Percentiles rank a stretch among this genome's conserved stretches.
Conservation (phyloP, 2,797 vertebrate genomes). For the Smutsia gigantea region DNA sequence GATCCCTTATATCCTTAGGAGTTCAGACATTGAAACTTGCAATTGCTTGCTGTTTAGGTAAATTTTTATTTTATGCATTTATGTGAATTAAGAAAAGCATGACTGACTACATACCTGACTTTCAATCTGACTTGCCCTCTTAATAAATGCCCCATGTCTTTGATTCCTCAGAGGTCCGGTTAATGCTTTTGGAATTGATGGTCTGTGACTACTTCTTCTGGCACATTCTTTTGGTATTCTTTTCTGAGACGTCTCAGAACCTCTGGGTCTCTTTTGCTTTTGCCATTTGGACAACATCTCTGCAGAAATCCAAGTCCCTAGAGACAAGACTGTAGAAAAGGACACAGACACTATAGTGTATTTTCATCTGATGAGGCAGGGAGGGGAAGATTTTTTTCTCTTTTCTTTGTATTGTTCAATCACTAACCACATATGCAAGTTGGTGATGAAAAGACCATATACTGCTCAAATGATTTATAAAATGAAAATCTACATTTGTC, state of each 20-base stretch:
- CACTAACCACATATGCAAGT: not conserved
- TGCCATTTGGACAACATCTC: not conserved
- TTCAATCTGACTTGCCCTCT: slow-evolving; percentile 32
- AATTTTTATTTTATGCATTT: not conserved
- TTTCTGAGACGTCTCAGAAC: not conserved
- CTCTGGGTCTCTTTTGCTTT: slow-evolving; percentile 37
- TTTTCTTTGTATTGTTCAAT: not conserved
- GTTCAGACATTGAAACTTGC: not conserved
- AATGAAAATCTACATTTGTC: slow-evolving; percentile 10
- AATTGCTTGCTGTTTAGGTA: not conserved
- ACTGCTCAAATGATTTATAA: slow-evolving; percentile 12
- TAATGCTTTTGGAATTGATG: slow-evolving; percentile 54
- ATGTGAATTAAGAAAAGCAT: not conserved
- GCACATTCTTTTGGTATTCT: not conserved
- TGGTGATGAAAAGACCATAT: not conserved
- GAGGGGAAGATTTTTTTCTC: not conserved
- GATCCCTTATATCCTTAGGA: not conserved
- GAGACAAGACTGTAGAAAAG: not conserved
- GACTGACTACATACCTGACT: not conserved
- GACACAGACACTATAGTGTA: not conserved
- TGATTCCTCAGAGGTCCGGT: not conserved
- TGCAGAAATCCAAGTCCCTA: not conserved
- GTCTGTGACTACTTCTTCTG: slow-evolving; percentile 39
- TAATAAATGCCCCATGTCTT: slow-evolving; percentile 47
- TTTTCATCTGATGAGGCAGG: not conserved